Evolutionary conservation across 2,888 invertebrate genomes (phyloP).

Genomic region (Timandra comae): DNA sequence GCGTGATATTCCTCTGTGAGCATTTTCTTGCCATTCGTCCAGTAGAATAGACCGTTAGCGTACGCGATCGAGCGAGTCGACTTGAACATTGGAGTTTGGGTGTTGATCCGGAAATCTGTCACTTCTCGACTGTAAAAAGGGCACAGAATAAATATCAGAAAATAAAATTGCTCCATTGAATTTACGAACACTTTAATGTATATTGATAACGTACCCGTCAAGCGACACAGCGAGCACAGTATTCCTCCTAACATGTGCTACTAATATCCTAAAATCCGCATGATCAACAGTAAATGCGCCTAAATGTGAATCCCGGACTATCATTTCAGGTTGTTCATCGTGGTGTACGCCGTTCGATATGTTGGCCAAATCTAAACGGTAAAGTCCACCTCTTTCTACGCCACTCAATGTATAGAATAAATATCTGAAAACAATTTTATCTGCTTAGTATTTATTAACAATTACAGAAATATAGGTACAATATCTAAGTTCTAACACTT

Average conservation of each 20-base stretch:
- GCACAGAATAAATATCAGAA: neutral
- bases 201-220: too few relatives aligned
- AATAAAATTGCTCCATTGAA: too few relatives aligned
- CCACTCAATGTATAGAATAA: conserved; percentile 85
- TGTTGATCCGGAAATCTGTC: conserved; percentile 83
- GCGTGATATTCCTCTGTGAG: conserved; percentile 87
- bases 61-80: conserved; percentile 85
- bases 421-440: conserved; percentile 81
- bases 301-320: conserved; percentile 81
- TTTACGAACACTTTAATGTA: too few relatives aligned
- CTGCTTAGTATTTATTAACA: too few relatives aligned
- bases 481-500: conserved; percentile 37
- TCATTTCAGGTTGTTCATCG: conserved; percentile 80
- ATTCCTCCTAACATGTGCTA: conserved; percentile 84
- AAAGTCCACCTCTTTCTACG: conserved; percentile 80
- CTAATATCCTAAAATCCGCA: conserved; percentile 85
- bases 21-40: conserved; percentile 88
- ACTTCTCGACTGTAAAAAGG: conserved; percentile 80
- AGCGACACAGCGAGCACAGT: conserved; percentile 88
- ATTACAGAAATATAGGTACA: too few relatives aligned
- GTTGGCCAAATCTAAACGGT: conserved; percentile 85
- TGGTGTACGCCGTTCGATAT: conserved; percentile 85
- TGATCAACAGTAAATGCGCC: conserved; percentile 90
- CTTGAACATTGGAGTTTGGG: conserved; percentile 84
- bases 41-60: conserved; percentile 87